A percentile compares a stretch with the other conserved stretches of the same genome.
These are phyloP conservation scores for Lates calcarifer DNA, from an alignment of 2,113 vertebrate genomes.

Conservation along the genomic window DNA sequence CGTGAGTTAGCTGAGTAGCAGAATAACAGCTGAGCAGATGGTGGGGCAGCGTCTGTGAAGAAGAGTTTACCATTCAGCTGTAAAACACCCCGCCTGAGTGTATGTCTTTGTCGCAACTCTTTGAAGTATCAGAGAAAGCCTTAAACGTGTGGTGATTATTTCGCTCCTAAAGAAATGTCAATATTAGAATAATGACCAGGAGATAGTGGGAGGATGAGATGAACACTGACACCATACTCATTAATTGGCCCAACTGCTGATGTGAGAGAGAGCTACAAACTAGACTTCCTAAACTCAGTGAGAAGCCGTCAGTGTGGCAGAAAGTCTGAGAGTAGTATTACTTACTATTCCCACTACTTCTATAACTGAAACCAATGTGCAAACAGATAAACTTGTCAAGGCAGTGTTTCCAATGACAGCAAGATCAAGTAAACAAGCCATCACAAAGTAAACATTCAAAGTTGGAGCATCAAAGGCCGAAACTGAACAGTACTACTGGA, in stretches of 20 bases:
- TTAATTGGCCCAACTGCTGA: constrained; percentile 41
- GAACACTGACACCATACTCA: constrained; percentile 16
- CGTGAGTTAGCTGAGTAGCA: constrained; percentile 14
- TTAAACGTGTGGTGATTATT: not conserved
- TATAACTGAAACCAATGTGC: not conserved
- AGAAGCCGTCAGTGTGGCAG: constrained; percentile 11
- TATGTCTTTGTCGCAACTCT: constrained; percentile 15
- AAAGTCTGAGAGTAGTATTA: constrained; percentile 1
- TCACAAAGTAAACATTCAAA: constrained; percentile 23
- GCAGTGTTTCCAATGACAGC: not conserved
- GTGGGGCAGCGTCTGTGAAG: constrained; percentile 48
- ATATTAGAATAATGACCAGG: constrained; percentile 31
- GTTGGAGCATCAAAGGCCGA: not conserved
- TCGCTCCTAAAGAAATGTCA: constrained; percentile 20
- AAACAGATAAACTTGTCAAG: not conserved
- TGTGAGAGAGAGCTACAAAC: constrained; percentile 15
- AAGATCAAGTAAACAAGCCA: not conserved
- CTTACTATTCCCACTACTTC: not conserved
- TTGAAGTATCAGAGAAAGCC: constrained; percentile 25
- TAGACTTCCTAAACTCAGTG: not conserved
- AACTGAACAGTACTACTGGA: not conserved
- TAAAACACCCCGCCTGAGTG: constrained; percentile 22
- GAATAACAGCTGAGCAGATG: constrained; percentile 61
- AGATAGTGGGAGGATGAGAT: constrained; percentile 20
- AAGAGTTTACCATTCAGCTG: constrained; percentile 46